Conservation (phyloP, 2,113 vertebrate genomes). For the Oncorhynchus keta region DNA sequence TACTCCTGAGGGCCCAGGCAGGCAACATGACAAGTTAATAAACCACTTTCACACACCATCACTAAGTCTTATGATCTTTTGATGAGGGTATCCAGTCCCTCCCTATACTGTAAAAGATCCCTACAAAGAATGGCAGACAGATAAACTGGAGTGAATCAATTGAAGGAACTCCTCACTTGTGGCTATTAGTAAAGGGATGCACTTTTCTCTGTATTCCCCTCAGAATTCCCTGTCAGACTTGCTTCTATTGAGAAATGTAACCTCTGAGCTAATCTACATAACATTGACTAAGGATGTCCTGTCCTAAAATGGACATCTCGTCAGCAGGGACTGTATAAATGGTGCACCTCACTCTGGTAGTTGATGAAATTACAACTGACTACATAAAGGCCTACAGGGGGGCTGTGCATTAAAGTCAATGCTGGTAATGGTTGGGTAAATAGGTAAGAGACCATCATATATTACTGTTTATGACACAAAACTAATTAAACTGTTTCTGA, state of each 20-base stretch:
- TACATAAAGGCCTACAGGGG: too few species aligned
- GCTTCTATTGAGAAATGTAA: neutral
- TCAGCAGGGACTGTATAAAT: neutral
- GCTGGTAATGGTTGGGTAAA: slow-evolving; percentile 24
- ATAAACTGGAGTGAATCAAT: slow-evolving; percentile 45
- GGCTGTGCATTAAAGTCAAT: neutral
- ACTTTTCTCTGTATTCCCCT: neutral
- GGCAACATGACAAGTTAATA: slow-evolving; percentile 16
- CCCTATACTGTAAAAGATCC: slow-evolving; percentile 31
- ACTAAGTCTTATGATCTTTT: slow-evolving; percentile 29
- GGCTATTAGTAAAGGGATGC: neutral
- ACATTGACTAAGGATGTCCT: neutral
- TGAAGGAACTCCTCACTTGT: slow-evolving; percentile 4
- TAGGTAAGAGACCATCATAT: too few species aligned
- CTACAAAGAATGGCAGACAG: slow-evolving; percentile 40
- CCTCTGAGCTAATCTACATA: neutral
- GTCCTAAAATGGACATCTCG: neutral
- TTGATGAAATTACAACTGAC: too few species aligned
- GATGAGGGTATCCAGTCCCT: slow-evolving; percentile 48
- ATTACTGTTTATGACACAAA: too few species aligned
- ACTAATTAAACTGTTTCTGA: too few species aligned
- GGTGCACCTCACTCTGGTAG: neutral
- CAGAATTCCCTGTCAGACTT: neutral
- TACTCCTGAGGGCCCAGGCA: neutral
- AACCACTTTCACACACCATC: neutral